These are phyloP conservation scores for Prosopocoilus inquinatus DNA, from an alignment of 2,888 invertebrate genomes.

Conservation along the genomic window DNA sequence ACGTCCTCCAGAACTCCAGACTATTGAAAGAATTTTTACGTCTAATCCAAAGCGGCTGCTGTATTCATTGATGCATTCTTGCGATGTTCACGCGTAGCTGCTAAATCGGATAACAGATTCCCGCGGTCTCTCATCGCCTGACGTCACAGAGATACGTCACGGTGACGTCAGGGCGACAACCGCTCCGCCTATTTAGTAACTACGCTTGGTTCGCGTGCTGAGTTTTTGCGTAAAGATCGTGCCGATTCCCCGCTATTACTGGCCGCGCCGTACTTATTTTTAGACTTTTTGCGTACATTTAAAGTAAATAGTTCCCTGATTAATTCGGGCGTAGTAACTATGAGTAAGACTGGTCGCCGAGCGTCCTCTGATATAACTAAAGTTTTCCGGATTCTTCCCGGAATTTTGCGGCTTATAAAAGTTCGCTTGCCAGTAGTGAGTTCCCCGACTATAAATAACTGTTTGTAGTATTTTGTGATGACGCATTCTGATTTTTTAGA, in stretches of 20 bases:
- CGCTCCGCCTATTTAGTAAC: background rate
- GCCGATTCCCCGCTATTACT: background rate
- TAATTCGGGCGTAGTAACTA: too few relatives aligned
- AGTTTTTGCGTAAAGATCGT: background rate
- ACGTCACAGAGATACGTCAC: slow-evolving; percentile 37
- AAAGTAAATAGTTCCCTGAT: too few relatives aligned
- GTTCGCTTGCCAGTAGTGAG: too few relatives aligned
- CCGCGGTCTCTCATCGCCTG: slow-evolving; percentile 27
- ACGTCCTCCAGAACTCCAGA: background rate
- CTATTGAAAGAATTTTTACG: background rate
- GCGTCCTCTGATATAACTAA: too few relatives aligned
- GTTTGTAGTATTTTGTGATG: too few relatives aligned
- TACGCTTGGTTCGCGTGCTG: too few relatives aligned
- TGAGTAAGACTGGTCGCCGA: too few relatives aligned
- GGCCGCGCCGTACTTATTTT: background rate
- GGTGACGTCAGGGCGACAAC: slow-evolving; percentile 32
- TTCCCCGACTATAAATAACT: too few relatives aligned
- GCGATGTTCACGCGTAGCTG: slow-evolving; percentile 24
- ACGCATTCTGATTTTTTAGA: too few relatives aligned
- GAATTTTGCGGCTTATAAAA: too few relatives aligned
- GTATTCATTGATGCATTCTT: slow-evolving; percentile 27
- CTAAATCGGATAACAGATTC: slow-evolving; percentile 24
- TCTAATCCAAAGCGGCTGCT: background rate
- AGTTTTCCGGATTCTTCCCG: too few relatives aligned
- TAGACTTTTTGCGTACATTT: background rate